Conservation (phyloP, 1,140 invertebrate genomes). For the Brachionus plicatilis region DNA sequence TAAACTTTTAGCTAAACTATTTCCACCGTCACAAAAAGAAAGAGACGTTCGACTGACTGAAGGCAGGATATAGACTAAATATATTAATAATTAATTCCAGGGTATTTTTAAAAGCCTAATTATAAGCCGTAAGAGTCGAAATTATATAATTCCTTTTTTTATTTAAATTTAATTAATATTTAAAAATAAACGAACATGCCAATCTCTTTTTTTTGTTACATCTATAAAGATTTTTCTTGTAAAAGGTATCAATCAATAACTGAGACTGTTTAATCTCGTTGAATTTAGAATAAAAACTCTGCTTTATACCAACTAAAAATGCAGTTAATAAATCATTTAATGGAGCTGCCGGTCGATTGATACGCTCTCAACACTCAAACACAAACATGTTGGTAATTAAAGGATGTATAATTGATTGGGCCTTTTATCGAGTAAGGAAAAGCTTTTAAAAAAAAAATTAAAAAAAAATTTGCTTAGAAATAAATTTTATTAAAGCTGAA, state of each 20-base stretch:
- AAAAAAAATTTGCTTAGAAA: not conserved
- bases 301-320: not conserved
- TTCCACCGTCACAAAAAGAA: not conserved
- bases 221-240: not conserved
- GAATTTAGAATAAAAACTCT: not conserved
- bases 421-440: not conserved
- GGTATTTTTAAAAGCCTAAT: not conserved
- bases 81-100: not conserved
- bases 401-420: not conserved
- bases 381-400: not conserved
- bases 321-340: not conserved
- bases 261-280: not conserved
- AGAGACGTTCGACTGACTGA: not conserved
- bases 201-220: not conserved
- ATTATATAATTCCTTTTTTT: conserved; percentile 25
- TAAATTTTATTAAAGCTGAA: not conserved
- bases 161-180: not conserved
- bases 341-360: not conserved
- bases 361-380: not conserved
- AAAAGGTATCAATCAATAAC: conserved; percentile 23
- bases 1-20: not conserved
- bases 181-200: not conserved
- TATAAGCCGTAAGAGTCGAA: not conserved
- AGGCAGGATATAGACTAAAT: not conserved
- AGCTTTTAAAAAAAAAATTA: not conserved